phyloP scores from a whole-genome alignment of 2,113 vertebrate genomes.

The Podarcis cretensis region DNA sequence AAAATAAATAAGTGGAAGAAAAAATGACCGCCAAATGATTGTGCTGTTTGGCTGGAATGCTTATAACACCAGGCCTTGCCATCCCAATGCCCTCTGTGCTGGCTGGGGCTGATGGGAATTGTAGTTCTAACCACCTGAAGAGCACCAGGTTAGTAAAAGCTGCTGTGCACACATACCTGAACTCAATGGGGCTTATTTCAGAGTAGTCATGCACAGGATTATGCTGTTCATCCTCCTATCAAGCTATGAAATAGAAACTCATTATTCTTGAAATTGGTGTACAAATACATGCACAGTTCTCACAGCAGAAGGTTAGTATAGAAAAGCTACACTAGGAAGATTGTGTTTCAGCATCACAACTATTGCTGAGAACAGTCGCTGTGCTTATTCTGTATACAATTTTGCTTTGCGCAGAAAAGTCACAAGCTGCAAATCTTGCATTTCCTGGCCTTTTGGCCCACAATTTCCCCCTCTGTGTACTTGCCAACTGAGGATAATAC shows the following conservation, averaged over 20 bases:
- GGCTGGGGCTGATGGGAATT: no score
- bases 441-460: background rate
- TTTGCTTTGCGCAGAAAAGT: background rate
- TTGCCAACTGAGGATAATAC: background rate
- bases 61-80: no score
- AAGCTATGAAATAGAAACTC: accelerated
- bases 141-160: no score
- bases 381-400: background rate
- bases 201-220: background rate
- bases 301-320: background rate
- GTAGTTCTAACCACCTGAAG: no score
- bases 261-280: background rate
- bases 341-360: background rate
- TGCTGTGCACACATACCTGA: background rate
- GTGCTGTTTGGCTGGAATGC: no score
- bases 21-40: background rate
- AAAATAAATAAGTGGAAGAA: conserved; percentile 4
- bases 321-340: background rate
- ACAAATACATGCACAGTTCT: background rate
- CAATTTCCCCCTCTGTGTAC: background rate
- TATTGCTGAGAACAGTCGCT: background rate
- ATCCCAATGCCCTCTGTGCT: no score
- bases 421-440: background rate
- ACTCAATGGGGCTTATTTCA: background rate
- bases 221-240: background rate